phyloP scores from a whole-genome alignment of 1,140 invertebrate genomes.

The Aphis gossypii region DNA sequence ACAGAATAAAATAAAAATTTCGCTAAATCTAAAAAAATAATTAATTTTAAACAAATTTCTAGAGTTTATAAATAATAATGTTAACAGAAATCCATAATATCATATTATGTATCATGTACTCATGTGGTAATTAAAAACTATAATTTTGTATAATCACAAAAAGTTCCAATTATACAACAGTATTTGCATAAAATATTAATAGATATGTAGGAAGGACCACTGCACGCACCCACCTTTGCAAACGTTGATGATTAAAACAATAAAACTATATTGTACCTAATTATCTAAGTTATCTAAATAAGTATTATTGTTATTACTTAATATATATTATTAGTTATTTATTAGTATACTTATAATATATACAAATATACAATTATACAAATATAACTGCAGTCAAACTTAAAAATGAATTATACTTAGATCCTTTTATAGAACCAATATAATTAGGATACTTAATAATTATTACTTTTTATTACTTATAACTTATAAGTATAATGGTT shows the following conservation, averaged over 20 bases:
- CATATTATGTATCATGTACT: background rate
- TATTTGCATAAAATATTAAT: slow-evolving; percentile 13
- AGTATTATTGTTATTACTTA: background rate
- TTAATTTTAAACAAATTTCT: background rate
- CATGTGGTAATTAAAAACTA: background rate
- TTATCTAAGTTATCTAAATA: background rate
- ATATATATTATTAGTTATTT: no score
- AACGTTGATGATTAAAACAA: background rate
- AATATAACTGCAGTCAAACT: background rate
- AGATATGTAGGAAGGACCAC: background rate
- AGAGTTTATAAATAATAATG: background rate
- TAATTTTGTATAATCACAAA: background rate
- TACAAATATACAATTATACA: background rate
- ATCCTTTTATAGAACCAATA: background rate
- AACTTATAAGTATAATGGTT: no score
- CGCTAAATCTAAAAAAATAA: background rate
- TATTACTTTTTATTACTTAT: no score
- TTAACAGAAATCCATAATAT: background rate
- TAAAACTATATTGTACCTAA: background rate
- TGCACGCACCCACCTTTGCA: background rate
- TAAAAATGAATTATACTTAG: background rate
- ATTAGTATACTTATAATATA: no score
- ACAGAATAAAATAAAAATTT: background rate
- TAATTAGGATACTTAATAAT: no score
- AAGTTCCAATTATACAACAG: background rate